A percentile compares a stretch with the other conserved stretches of the same genome.
These are phyloP conservation scores for Nannoperca australis DNA, from an alignment of 2,797 vertebrate genomes.

Conservation along the genomic window DNA sequence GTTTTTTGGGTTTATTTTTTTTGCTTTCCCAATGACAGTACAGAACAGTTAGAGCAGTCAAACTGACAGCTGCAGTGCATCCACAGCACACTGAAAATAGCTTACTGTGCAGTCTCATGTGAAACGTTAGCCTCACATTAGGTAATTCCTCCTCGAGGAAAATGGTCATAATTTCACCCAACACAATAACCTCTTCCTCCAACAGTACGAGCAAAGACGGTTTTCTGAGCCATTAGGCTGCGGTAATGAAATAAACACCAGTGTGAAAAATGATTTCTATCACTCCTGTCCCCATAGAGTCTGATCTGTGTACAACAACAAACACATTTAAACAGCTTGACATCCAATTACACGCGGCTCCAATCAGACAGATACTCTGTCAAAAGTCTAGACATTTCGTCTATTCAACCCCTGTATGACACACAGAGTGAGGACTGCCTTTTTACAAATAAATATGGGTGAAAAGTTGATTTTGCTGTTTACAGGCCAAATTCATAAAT, in stretches of 20 bases:
- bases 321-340: slow-evolving; percentile 62
- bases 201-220: slow-evolving; percentile 64
- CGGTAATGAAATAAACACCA: slow-evolving; percentile 82
- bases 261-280: slow-evolving; percentile 82
- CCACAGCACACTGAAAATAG: slow-evolving; percentile 24
- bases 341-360: slow-evolving; percentile 60
- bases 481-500: slow-evolving; percentile 9
- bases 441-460: not conserved
- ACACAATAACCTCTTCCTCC: slow-evolving; percentile 74
- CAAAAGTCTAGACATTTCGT: slow-evolving; percentile 56
- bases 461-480: slow-evolving; percentile 2
- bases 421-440: slow-evolving; percentile 39
- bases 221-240: slow-evolving; percentile 77
- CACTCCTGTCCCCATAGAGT: slow-evolving; percentile 76
- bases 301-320: slow-evolving; percentile 79
- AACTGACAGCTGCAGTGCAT: slow-evolving; percentile 47
- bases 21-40: slow-evolving; percentile 23
- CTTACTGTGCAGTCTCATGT: slow-evolving; percentile 39
- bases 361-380: slow-evolving; percentile 54
- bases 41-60: slow-evolving; percentile 6
- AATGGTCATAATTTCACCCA: slow-evolving; percentile 70
- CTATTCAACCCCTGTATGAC: slow-evolving; percentile 33
- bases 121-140: slow-evolving; percentile 75
- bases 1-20: slow-evolving; percentile 17
- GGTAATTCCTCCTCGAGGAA: slow-evolving; percentile 60